These are phyloP conservation scores for Dynastes hyllus DNA, from an alignment of 2,888 invertebrate species.

Conservation along the genomic window DNA sequence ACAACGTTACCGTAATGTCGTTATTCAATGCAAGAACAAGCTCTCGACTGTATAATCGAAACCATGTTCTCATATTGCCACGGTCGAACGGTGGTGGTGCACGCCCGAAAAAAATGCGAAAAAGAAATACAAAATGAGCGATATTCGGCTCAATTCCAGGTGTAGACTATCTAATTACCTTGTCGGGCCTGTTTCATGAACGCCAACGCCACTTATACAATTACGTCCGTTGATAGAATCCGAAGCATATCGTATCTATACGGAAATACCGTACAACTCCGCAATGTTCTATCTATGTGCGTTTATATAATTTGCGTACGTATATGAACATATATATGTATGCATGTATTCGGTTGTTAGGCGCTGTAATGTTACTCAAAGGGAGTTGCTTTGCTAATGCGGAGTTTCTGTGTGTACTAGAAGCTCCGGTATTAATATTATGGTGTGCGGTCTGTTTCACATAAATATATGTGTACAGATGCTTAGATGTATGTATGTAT, in stretches of 20 bases:
- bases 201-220: too few species aligned
- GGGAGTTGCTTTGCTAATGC: slow-evolving; percentile 4
- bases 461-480: neutral
- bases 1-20: too few species aligned
- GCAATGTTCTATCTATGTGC: neutral
- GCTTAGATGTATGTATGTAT: neutral
- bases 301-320: neutral
- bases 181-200: neutral
- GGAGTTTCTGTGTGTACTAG: neutral
- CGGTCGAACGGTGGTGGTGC: neutral
- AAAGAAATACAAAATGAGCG: neutral
- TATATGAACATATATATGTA: neutral
- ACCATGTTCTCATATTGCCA: neutral
- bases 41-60: too few species aligned
- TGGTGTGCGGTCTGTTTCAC: slow-evolving; percentile 5
- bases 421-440: slow-evolving; percentile 2
- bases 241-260: too few species aligned
- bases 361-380: neutral
- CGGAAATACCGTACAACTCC: neutral
- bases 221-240: too few species aligned
- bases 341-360: neutral
- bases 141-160: slow-evolving; percentile 13
- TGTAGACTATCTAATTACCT: slow-evolving; percentile 18
- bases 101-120: neutral
- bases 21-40: too few species aligned